Evolutionary conservation across 2,888 invertebrate species (phyloP), one percentile per base, ranked within the genome.

Genomic region (Heliconius charithonia): DNA sequence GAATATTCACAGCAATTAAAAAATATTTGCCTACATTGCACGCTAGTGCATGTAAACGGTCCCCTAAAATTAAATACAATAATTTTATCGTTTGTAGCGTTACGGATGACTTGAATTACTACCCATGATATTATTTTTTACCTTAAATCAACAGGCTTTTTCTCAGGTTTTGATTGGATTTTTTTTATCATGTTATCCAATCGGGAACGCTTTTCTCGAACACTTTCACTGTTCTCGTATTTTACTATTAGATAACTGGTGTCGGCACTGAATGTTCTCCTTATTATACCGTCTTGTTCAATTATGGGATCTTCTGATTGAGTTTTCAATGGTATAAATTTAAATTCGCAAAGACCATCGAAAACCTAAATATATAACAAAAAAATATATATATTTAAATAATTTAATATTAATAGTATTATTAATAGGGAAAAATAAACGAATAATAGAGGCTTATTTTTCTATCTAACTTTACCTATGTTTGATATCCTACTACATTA

Each of bases 1-100:
- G 95, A 95, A 81, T 94, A 95, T 81, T 94, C 93, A 84, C 95
- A 95, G 84, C 95, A 95, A 82, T 93, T 92, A 83, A 92, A 92
- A 86, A 94, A 95, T 80, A 92, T 91, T 83, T 93, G 93, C 45
- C 92, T 89, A 80, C 94, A 95, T 79, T 92, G 93, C 76, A 89
- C 82, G 63, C 92, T 92, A 19, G 93, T 92, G 85, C 94, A 94
- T 9, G 93, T 93, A 81, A 94, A 94, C 37, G 94, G 94, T 45
- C 94, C 94, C 86, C 94, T 94, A 87, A 13, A 85, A 78, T 71
- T 25, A 71, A 66, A 65, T 62, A 45, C 41, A 67, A 13, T 76
- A 65, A 76, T 51, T 62, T 66, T 56, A 29, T 41, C 51, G 29
- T 56, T 56, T 27, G 25, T 4, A 69, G 41, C 41, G 25, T 69